phyloP scores from a whole-genome alignment of 1,140 invertebrate species.

The Nautilus pompilius region DNA sequence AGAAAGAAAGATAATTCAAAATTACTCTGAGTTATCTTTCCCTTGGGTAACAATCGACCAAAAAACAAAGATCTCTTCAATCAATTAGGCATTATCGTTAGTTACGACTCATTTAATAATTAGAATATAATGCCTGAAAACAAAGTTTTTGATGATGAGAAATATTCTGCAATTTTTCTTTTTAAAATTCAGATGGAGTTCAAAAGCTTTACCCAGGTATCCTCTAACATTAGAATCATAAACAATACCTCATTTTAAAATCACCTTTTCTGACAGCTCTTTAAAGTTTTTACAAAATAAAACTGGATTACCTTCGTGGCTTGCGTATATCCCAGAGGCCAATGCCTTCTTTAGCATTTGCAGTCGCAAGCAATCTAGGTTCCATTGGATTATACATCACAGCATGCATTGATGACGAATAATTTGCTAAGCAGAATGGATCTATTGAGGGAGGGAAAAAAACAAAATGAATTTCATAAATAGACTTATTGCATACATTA shows the following conservation, averaged over 20 bases:
- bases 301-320: slow-evolving; percentile 78
- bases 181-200: background rate
- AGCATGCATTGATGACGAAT: slow-evolving; percentile 77
- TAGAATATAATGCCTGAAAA: too few relatives aligned
- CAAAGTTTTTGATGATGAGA: background rate
- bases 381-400: slow-evolving; percentile 88
- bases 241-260: too few relatives aligned
- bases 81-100: too few relatives aligned
- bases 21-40: too few relatives aligned
- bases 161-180: background rate
- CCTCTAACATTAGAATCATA: background rate
- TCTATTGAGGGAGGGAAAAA: slow-evolving; percentile 55
- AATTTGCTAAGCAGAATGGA: slow-evolving; percentile 66
- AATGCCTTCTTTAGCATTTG: slow-evolving; percentile 84
- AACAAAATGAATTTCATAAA: background rate
- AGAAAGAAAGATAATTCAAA: too few relatives aligned
- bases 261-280: too few relatives aligned
- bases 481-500: background rate
- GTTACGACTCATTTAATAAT: too few relatives aligned
- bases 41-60: too few relatives aligned
- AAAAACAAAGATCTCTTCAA: too few relatives aligned
- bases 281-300: too few relatives aligned
- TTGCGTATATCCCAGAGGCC: slow-evolving; percentile 84
- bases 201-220: background rate
- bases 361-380: slow-evolving; percentile 76